phyloP scores from a whole-genome alignment of 2,888 invertebrate species.

The Rhopalosiphum nymphaeae region DNA sequence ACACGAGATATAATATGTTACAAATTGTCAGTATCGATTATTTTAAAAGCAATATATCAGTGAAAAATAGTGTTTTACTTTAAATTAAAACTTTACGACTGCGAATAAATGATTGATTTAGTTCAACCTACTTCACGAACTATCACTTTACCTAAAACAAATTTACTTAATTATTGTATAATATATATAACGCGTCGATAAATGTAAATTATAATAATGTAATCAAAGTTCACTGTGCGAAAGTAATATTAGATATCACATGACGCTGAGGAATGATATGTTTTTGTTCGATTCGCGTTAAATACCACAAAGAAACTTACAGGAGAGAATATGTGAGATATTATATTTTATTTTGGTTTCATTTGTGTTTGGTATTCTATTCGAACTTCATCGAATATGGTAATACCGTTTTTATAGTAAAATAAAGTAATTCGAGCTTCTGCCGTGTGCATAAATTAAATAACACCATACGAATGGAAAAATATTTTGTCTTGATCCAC shows the following conservation, averaged over 20 bases:
- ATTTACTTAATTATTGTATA: neutral
- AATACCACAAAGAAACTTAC: neutral
- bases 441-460: neutral
- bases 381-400: neutral
- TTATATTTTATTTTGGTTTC: neutral
- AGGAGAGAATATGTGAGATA: neutral
- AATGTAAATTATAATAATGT: no score
- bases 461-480: neutral
- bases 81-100: neutral
- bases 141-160: neutral
- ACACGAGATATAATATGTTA: neutral
- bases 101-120: neutral
- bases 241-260: neutral
- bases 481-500: neutral
- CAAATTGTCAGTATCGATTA: neutral
- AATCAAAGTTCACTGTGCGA: no score
- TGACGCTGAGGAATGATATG: neutral
- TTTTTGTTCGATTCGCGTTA: neutral
- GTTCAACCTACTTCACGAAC: neutral
- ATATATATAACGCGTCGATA: no score
- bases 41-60: neutral
- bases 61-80: neutral
- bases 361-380: neutral
- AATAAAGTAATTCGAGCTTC: neutral
- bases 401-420: neutral